Percentiles rank a stretch among this genome's conserved stretches.
phyloP scores from a whole-genome alignment of 2,113 vertebrate genomes.

The Pomatostomus ruficeps region DNA sequence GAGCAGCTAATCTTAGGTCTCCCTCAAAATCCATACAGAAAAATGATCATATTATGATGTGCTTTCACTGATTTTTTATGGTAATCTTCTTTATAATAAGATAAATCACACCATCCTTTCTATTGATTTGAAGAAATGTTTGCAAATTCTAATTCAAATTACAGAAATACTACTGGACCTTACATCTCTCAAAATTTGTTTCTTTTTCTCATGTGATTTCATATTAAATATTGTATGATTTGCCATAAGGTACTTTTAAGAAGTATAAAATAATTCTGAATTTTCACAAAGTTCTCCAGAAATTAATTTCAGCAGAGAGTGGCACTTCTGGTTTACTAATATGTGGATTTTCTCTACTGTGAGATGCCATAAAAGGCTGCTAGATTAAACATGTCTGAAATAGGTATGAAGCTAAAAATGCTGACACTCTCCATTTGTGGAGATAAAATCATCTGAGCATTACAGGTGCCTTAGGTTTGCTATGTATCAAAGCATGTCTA shows the following conservation, averaged over 20 bases:
- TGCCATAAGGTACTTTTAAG: background rate
- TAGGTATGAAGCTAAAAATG: background rate
- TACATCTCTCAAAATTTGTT: background rate
- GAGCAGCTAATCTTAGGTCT: background rate
- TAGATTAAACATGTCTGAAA: background rate
- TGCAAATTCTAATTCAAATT: background rate
- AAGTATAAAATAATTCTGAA: background rate
- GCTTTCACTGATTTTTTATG: background rate
- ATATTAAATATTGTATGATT: background rate
- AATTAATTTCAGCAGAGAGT: background rate
- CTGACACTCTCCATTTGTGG: background rate
- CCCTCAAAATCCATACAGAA: background rate
- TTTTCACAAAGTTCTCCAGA: background rate
- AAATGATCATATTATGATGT: background rate
- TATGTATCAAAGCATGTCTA: background rate
- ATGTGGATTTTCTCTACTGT: background rate
- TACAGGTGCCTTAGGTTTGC: background rate
- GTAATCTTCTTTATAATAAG: background rate
- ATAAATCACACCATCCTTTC: background rate
- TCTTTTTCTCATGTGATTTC: background rate
- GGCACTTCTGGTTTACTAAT: background rate
- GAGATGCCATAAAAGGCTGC: background rate
- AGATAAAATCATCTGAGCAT: background rate
- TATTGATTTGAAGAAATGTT: background rate
- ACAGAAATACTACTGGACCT: background rate